Conservation (phyloP, 1,140 invertebrate species). For the Brachionus angularis region DNA sequence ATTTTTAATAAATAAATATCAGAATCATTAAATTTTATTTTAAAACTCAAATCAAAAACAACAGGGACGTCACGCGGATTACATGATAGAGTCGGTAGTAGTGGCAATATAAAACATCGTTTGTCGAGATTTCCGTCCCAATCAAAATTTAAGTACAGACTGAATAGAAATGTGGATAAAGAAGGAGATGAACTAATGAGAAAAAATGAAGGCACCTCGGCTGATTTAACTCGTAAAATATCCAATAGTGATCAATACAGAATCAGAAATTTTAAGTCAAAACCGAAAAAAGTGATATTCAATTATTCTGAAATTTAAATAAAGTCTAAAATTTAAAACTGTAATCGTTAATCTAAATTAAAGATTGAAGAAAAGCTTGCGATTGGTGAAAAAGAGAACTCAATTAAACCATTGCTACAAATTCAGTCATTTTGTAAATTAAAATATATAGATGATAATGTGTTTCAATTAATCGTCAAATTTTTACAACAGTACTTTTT, state of each 20-base stretch:
- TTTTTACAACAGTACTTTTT: slow-evolving; percentile 9
- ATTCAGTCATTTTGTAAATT: not conserved
- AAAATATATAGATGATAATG: slow-evolving; percentile 10
- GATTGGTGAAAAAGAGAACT: slow-evolving; percentile 23
- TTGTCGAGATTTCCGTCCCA: not conserved
- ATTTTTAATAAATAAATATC: no score
- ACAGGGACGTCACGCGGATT: not conserved
- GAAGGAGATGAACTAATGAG: slow-evolving; percentile 20
- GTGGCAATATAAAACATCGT: not conserved
- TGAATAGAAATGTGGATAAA: not conserved
- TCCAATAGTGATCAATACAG: not conserved
- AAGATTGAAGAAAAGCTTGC: slow-evolving; percentile 9
- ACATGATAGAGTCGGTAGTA: not conserved
- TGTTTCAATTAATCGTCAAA: slow-evolving; percentile 15
- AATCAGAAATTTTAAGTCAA: not conserved
- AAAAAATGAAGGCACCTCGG: not conserved
- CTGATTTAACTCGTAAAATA: not conserved
- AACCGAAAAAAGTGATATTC: not conserved
- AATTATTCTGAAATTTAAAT: no score
- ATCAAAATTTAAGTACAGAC: no score
- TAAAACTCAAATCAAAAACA: not conserved
- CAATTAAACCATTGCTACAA: not conserved
- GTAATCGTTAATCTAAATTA: no score
- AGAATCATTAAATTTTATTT: no score
- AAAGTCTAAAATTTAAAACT: no score